These are phyloP conservation scores for Drosophila sproati DNA, from an alignment of 1,140 invertebrate species.

Conservation along the genomic window DNA sequence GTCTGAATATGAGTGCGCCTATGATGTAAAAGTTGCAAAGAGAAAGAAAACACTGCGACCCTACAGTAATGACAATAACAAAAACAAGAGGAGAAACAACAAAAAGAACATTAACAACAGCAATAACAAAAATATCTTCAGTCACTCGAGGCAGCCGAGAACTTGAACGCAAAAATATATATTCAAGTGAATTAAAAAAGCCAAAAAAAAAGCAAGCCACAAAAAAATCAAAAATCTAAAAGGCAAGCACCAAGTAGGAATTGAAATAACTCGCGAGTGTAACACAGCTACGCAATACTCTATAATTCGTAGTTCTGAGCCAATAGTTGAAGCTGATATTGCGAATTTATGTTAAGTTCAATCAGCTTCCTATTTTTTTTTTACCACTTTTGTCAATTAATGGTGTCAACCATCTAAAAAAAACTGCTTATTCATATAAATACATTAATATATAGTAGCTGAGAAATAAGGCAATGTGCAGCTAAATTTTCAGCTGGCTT, in stretches of 20 bases:
- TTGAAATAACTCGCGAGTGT: background rate
- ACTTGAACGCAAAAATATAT: constrained; percentile 42
- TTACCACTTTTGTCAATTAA: too few species aligned
- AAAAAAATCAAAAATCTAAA: constrained; percentile 34
- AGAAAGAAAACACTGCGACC: constrained; percentile 40
- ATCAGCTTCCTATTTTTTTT: too few species aligned
- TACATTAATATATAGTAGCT: too few species aligned
- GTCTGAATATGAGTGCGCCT: constrained; percentile 14
- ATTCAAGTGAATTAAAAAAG: constrained; percentile 30
- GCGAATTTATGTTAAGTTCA: too few species aligned
- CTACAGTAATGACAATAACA: constrained; percentile 42
- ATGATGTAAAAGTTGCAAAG: constrained; percentile 70
- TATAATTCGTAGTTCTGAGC: background rate
- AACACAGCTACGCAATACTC: constrained; percentile 10
- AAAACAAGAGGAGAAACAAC: constrained; percentile 10
- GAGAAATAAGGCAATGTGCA: constrained; percentile 3
- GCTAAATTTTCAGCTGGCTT: constrained; percentile 4
- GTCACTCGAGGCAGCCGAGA: constrained; percentile 12
- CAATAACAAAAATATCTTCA: constrained; percentile 23
- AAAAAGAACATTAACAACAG: constrained; percentile 51
- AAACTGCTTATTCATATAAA: too few species aligned
- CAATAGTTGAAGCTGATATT: too few species aligned
- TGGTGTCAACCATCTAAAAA: too few species aligned
- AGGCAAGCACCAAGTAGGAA: constrained; percentile 15
- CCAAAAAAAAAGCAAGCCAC: constrained; percentile 12